Conservation (phyloP, 2,888 invertebrate species). For the Patella depressa region DNA sequence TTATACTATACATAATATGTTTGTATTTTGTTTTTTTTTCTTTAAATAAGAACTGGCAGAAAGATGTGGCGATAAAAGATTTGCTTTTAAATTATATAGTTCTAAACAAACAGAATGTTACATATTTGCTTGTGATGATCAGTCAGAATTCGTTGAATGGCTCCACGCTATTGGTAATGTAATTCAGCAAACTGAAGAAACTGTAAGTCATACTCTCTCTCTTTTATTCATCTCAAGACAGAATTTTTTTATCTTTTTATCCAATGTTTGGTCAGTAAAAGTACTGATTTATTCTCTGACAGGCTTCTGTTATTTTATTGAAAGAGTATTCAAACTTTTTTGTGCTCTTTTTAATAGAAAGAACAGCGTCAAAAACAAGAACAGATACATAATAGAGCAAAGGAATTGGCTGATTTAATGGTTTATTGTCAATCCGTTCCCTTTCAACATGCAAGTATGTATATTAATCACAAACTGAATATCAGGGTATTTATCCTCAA, state of each 20-base stretch:
- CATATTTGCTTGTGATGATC: slow-evolving; percentile 81
- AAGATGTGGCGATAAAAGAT: slow-evolving; percentile 37
- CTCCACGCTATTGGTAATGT: slow-evolving; percentile 86
- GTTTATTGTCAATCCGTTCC: slow-evolving; percentile 93
- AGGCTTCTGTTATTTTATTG: not conserved
- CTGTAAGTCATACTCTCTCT: slow-evolving; percentile 68
- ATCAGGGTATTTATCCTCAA: too few relatives aligned
- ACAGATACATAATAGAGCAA: slow-evolving; percentile 89
- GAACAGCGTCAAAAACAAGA: slow-evolving; percentile 76
- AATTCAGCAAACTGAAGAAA: slow-evolving; percentile 83
- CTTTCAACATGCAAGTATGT: slow-evolving; percentile 80
- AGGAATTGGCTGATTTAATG: slow-evolving; percentile 96
- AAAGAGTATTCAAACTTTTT: not conserved
- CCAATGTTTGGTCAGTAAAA: too few relatives aligned
- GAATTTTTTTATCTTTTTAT: not conserved
- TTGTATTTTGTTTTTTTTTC: too few relatives aligned
- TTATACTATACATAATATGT: too few relatives aligned
- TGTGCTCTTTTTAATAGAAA: slow-evolving; percentile 38
- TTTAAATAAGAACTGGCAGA: too few relatives aligned
- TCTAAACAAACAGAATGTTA: slow-evolving; percentile 74
- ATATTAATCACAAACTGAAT: not conserved
- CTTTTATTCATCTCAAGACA: not conserved
- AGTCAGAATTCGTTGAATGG: slow-evolving; percentile 89
- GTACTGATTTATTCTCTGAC: too few relatives aligned
- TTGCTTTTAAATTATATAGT: slow-evolving; percentile 68